Base-by-base conservation (phyloP, 2,113 vertebrate genomes). In the Willisornis vidua region DNA sequence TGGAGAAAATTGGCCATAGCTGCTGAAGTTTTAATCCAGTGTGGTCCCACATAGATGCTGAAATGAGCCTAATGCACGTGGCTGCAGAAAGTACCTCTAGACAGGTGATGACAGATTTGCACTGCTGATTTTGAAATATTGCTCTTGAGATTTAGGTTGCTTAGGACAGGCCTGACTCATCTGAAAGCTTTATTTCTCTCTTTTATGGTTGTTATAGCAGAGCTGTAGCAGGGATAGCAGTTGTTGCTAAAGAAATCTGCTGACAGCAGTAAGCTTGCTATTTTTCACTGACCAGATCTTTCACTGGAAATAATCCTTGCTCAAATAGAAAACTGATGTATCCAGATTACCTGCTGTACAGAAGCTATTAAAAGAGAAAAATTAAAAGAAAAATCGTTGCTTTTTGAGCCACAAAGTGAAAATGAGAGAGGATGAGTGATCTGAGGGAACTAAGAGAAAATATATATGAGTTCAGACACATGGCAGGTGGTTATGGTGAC, bases 261-360 rank as follows among this genome's bases (percentile, higher is more conserved):
- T 87, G 88, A 94, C 76, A 93, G 85, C 72, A 75, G 33, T 88
- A 84, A 92, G 88, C 52, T 92, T 84, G 41, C 80, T 63, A 6
- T 49, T 91, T 95, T 97, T 92, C 51, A 91, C 75, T 84, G 90
- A 89, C 65, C 73, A 82, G 33, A 84, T 86, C 76, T 84, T 89
- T 82, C 46, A 24, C 52, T 95, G 85, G 92, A 94, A 94, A 86
- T 88, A 94, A 89, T 90, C 73, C 52, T 84, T 65, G n/a, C 73
- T 85, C 37, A 49, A 89, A 78, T 31, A 57, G 57, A 86, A 65
- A 85, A 46, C 49, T 88, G 94, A 87, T 71, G 25, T 67, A 57
- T 88, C 65, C 67, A 90, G 49, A 89, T 86, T 74, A 85, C 63
- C 52, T 78, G 45, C 72, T 77, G 61, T 33, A 93, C 35, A 71